Base-by-base conservation (phyloP, 1,140 invertebrate genomes). In the Calosoma granatense region DNA sequence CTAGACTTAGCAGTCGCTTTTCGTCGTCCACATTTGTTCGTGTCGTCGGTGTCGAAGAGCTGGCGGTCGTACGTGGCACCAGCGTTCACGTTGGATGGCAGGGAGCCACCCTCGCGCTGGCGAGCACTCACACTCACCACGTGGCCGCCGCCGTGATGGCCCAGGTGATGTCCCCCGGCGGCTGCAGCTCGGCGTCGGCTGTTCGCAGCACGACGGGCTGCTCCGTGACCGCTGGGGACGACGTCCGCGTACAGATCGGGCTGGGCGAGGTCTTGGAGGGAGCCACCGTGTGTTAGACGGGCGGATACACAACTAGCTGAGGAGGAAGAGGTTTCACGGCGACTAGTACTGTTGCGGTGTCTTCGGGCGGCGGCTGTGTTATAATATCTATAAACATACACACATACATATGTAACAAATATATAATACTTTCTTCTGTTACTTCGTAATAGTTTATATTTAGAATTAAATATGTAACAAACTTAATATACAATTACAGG, bases 81-180 rank as follows among this genome's bases (percentile, higher is more conserved):
- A 15, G 59, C 56, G 57, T 70, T 70, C 9, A 70, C 67, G 57
- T 71, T 68, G 54, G 64, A 67, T 11, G 70, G 70, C 19, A 71
- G 62, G 62, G 65, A 81, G 58, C 83, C 83, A 54, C 83, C 83
- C 73, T 85, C 83, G 14, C 81, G 73, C 65, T 84, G 82, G 54
- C 83, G 72, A 4, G 82, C 77, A 55, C 81, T 83, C 0, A 80
- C 78, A 17, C 19, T 14, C 14, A 51, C 14, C 4, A 6, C 14
- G 6, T n/a, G 6, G 26, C 6, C 26, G 6, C 26, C 26, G 6
- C 26, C 26, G 26, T 36, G 26, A n/a, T 36, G 26, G 26, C 26
- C 26, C 26, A 36, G n/a, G n/a, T 36, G 26, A 36, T 36, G 26
- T 17, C 6, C 4, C 4, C 43, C 43, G 17, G 6, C 43, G 19